Evolutionary conservation across 2,797 vertebrate species (phyloP).

Genomic region (Lacerta bilineata): DNA sequence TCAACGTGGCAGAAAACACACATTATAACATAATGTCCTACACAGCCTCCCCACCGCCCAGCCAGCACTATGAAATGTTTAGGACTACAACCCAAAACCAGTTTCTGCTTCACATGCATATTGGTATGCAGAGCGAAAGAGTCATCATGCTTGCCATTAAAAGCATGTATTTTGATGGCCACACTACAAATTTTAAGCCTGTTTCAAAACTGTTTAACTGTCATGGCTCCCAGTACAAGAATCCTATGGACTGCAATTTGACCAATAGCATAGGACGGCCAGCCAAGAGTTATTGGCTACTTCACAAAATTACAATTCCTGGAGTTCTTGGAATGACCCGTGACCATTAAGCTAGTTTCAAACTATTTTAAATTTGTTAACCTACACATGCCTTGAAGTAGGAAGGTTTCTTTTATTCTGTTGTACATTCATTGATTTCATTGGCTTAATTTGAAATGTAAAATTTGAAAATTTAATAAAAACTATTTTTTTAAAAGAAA

Average conservation of each 20-base stretch:
- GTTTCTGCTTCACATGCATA: background rate
- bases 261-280: background rate
- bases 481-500: too few relatives aligned
- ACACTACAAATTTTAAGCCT: background rate
- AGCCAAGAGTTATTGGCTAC: background rate
- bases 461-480: too few relatives aligned
- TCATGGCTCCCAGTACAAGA: background rate
- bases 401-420: constrained; percentile 40
- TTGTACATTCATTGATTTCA: too few relatives aligned
- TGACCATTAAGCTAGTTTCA: background rate
- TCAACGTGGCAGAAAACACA: too few relatives aligned
- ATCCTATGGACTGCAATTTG: background rate
- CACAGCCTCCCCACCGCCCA: too few relatives aligned
- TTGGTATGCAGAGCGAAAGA: background rate
- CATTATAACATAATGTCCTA: too few relatives aligned
- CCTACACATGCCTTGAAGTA: constrained; percentile 53
- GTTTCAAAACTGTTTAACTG: background rate
- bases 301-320: background rate
- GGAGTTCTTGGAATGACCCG: background rate
- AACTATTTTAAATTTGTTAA: background rate
- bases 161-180: background rate
- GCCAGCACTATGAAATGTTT: too few relatives aligned
- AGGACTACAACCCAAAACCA: too few relatives aligned
- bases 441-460: too few relatives aligned
- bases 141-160: background rate